Evolutionary conservation across 2,888 invertebrate species (phyloP), one percentile per base, ranked within the genome.

Genomic region (Mimas tiliae): DNA sequence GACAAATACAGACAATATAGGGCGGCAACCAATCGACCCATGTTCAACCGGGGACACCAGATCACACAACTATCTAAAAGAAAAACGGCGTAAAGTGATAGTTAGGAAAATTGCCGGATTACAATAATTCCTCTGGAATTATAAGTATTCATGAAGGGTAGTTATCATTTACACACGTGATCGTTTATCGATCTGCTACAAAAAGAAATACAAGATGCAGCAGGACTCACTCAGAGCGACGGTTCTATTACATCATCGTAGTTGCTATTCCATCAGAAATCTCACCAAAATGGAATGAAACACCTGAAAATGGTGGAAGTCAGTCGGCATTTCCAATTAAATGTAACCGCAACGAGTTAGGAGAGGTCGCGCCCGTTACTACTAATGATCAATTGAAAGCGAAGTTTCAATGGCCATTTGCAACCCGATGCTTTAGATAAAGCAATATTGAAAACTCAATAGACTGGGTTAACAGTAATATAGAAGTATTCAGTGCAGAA

Each of bases 301-400:
- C 58, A 19, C 6, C n/a, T 38, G 12, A 3, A 6, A 42, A 19
- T 42, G 58, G 4, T 19, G 38, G 42, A 19, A 42, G 58, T 58
- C 58, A 58, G 42, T 58, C 42, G 42, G 58, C 38, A 12, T 42
- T 27, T 42, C 58, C 58, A 58, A 58, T 58, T 58, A 58, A 58
- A 58, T 58, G 58, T 58, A 42, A 19, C 58, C 58, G 38, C 58
- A 33, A 11, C 12, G 52, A 55, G 58, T 58, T 42, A 19, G 11
- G 19, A 38, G 58, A 42, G 58, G 58, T 58, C 42, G 58, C 58
- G 38, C 38, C 38, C 19, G 58, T 58, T 38, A 58, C 42, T 34
- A 16, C 38, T 58, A 58, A 58, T 58, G 58, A 58, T 58, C 58
- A 58, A 58, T 58, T 58, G 38, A 55, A 58, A 55, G 16, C 38